Conservation (phyloP, 2,888 invertebrate species). For the Neoaliturus tenellus region DNA sequence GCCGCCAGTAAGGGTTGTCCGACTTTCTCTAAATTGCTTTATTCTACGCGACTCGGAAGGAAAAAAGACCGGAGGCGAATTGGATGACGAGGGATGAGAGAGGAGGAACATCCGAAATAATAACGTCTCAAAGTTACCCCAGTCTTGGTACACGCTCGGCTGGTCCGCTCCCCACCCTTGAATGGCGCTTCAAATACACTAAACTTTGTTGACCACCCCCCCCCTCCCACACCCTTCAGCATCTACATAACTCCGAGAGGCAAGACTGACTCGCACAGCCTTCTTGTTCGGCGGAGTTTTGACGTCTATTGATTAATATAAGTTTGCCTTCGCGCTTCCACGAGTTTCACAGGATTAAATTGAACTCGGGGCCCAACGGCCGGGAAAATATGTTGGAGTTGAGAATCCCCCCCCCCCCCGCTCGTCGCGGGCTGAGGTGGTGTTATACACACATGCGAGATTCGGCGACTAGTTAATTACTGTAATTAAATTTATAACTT, state of each 20-base stretch:
- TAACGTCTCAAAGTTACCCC: slow-evolving; percentile 58
- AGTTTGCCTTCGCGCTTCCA: slow-evolving; percentile 48
- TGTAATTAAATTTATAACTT: background rate
- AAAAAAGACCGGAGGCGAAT: slow-evolving; percentile 36
- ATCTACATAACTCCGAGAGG: slow-evolving; percentile 45
- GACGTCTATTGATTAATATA: slow-evolving; percentile 54
- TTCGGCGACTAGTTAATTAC: too few relatives aligned
- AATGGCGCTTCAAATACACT: slow-evolving; percentile 56
- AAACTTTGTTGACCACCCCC: slow-evolving; percentile 56
- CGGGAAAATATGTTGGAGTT: slow-evolving; percentile 34
- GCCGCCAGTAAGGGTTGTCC: slow-evolving; percentile 55
- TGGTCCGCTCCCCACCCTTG: slow-evolving; percentile 47
- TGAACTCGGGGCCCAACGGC: slow-evolving; percentile 33
- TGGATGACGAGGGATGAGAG: slow-evolving; percentile 26
- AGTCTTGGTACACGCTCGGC: slow-evolving; percentile 41
- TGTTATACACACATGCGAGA: background rate
- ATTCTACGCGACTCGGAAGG: slow-evolving; percentile 31
- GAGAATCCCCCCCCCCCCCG: background rate
- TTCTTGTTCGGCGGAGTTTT: slow-evolving; percentile 43
- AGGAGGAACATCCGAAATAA: slow-evolving; percentile 55
- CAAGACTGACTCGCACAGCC: slow-evolving; percentile 31
- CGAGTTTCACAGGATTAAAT: slow-evolving; percentile 51
- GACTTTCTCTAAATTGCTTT: slow-evolving; percentile 57
- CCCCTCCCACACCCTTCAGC: slow-evolving; percentile 8
- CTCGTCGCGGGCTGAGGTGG: background rate